These are phyloP conservation scores for Triops cancriformis DNA, from an alignment of 1,140 invertebrate species.

Conservation along the genomic window DNA sequence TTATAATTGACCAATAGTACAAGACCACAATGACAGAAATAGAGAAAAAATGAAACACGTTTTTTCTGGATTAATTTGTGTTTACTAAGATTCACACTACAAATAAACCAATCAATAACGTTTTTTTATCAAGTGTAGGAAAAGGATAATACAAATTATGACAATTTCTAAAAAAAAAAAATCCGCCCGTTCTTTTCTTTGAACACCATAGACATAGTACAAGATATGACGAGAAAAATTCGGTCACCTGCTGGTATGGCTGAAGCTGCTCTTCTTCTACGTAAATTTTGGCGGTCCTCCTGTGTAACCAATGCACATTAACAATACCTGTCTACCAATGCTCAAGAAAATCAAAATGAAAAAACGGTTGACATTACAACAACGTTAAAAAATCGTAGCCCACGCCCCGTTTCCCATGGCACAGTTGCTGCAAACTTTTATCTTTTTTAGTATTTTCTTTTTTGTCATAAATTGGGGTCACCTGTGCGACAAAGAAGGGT, in stretches of 20 bases:
- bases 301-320: background rate
- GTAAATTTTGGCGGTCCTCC: background rate
- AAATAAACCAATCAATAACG: constrained; percentile 2
- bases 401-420: background rate
- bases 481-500: constrained; percentile 9
- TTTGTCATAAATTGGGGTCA: constrained; percentile 5
- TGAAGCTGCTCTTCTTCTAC: background rate
- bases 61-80: background rate
- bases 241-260: constrained; percentile 11
- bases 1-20: no score
- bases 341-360: background rate
- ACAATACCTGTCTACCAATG: background rate
- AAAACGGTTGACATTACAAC: background rate
- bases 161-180: background rate
- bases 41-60: background rate
- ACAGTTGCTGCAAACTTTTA: background rate
- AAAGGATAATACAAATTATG: background rate
- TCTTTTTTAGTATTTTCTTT: background rate
- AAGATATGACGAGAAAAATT: constrained; percentile 14
- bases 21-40: no score
- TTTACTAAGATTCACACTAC: background rate
- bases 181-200: background rate
- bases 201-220: constrained; percentile 7
- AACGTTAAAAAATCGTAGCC: background rate
- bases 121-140: background rate